A percentile compares a stretch with the other conserved stretches of the same genome.
Conservation (phyloP, 2,797 vertebrate genomes). For the Thripadectes ignobilis region DNA sequence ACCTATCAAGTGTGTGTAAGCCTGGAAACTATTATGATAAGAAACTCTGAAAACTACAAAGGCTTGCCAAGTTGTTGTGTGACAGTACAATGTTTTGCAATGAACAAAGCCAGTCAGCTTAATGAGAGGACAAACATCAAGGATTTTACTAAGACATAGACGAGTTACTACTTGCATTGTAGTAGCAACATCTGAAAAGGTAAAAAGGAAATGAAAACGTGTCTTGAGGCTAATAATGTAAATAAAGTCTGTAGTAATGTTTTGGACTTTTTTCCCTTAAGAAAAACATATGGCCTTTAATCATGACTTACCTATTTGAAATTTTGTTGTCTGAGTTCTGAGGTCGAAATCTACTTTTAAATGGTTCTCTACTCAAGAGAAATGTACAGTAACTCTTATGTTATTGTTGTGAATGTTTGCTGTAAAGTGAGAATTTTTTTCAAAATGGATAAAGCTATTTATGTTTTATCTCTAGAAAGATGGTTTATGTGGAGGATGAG, state of each 20-base stretch:
- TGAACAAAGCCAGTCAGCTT: neutral
- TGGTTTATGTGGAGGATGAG: neutral
- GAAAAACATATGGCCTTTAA: neutral
- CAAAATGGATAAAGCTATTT: neutral
- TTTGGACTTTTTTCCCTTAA: neutral
- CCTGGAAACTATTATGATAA: neutral
- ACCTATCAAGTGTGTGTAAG: neutral
- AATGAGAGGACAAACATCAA: neutral
- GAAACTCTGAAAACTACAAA: neutral
- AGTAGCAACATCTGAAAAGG: neutral
- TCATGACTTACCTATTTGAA: neutral
- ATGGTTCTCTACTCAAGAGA: neutral
- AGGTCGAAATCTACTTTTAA: neutral
- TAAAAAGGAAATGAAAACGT: neutral
- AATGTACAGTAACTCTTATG: neutral
- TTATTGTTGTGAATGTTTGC: neutral
- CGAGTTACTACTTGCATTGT: neutral
- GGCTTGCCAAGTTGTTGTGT: neutral
- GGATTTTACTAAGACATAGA: neutral
- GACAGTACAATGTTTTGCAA: neutral
- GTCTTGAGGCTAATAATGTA: neutral
- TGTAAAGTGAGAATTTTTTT: neutral
- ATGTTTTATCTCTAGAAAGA: neutral
- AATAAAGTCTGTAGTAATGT: neutral
- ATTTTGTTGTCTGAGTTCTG: neutral